phyloP scores from a whole-genome alignment of 2,113 vertebrate genomes.

The Cynopterus brachyotis region DNA sequence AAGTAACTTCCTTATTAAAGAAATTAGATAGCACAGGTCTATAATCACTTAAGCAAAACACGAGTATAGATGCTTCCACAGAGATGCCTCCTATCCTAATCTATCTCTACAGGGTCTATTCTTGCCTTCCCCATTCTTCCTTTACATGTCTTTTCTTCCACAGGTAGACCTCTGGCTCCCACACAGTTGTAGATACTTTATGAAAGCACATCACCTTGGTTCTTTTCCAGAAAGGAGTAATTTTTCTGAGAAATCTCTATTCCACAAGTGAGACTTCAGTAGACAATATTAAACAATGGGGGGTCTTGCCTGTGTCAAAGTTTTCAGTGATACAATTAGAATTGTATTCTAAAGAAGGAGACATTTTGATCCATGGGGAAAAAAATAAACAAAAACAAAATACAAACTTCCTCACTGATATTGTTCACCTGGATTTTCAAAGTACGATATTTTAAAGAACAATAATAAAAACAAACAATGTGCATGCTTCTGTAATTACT shows the following conservation, averaged over 20 bases:
- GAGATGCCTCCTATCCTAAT: neutral
- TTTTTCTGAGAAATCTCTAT: neutral
- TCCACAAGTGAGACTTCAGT: neutral
- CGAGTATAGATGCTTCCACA: no score
- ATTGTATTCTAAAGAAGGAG: neutral
- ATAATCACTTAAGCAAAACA: neutral
- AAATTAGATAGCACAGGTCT: neutral
- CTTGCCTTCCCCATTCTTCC: neutral
- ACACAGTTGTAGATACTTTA: neutral
- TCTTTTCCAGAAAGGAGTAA: neutral
- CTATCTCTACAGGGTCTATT: neutral
- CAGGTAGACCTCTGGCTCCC: neutral
- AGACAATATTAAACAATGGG: neutral
- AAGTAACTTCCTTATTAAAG: neutral
- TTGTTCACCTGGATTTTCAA: neutral
- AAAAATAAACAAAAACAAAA: neutral
- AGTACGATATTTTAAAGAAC: neutral
- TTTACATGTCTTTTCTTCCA: neutral
- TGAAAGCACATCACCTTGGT: neutral
- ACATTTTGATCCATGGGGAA: neutral
- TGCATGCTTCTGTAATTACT: neutral
- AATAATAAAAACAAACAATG: neutral
- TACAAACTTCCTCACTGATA: neutral
- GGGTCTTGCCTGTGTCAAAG: neutral
- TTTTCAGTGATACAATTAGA: neutral